A percentile compares a stretch with the other conserved stretches of the same genome.
phyloP scores from a whole-genome alignment of 2,113 vertebrate species.

The Toxotes chatareus region DNA sequence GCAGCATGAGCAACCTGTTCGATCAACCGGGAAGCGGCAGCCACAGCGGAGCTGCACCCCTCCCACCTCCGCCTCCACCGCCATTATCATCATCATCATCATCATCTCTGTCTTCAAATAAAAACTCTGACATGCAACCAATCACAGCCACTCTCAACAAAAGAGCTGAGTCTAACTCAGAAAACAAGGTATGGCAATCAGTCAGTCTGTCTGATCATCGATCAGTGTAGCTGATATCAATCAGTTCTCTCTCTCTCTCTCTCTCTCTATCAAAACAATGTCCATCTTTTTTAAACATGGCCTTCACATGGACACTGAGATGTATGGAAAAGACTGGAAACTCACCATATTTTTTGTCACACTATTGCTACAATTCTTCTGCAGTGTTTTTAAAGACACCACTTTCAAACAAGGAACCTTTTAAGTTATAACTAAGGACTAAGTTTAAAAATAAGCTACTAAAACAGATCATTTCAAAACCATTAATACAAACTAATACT shows the following conservation, averaged over 20 bases:
- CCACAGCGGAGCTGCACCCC: constrained; percentile 42
- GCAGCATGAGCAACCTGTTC: constrained; percentile 61
- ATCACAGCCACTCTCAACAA: constrained; percentile 18
- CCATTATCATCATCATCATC: not conserved
- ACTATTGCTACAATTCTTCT: not conserved
- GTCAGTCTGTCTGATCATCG: not conserved
- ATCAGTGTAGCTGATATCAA: not conserved
- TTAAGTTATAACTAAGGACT: not conserved
- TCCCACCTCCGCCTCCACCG: constrained; percentile 61
- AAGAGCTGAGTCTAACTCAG: constrained; percentile 29
- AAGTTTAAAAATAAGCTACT: not conserved
- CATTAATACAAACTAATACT: not conserved
- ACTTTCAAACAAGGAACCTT: not conserved
- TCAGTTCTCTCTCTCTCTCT: not conserved
- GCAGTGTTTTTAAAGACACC: not conserved
- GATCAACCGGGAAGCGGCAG: constrained; percentile 50
- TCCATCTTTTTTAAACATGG: not conserved
- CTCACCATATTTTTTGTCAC: too few relatives aligned
- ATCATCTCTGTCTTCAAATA: constrained; percentile 12
- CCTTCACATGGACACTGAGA: not conserved
- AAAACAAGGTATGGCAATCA: constrained; percentile 56
- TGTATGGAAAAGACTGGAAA: not conserved
- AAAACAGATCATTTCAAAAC: too few relatives aligned
- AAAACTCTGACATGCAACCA: not conserved
- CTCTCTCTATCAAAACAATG: not conserved